phyloP scores from a whole-genome alignment of 2,888 invertebrate species.

The Agrotis exclamationis region DNA sequence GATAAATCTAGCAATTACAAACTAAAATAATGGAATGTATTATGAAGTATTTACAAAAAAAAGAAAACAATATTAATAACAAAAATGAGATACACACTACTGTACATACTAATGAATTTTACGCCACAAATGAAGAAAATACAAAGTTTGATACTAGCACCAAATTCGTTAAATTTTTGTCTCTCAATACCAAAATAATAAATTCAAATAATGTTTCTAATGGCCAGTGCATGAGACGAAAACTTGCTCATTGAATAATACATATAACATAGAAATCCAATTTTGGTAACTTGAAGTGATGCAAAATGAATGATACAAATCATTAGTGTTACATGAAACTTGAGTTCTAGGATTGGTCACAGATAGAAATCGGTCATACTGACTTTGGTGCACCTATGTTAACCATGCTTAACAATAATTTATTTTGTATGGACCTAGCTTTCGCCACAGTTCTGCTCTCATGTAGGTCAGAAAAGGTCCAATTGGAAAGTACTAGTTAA shows the following conservation, averaged over 20 bases:
- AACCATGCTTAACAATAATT: not conserved
- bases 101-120: slow-evolving; percentile 58
- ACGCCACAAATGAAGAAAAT: slow-evolving; percentile 46
- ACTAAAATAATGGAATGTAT: slow-evolving; percentile 79
- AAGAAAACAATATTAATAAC: slow-evolving; percentile 64
- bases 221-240: slow-evolving; percentile 32
- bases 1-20: slow-evolving; percentile 51
- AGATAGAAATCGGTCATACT: slow-evolving; percentile 22
- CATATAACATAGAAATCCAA: slow-evolving; percentile 23
- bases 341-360: not conserved
- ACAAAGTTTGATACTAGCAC: slow-evolving; percentile 75
- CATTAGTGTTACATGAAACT: slow-evolving; percentile 3
- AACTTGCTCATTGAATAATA: slow-evolving; percentile 29
- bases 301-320: not conserved
- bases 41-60: slow-evolving; percentile 75
- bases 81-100: slow-evolving; percentile 63
- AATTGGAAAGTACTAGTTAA: too few species aligned
- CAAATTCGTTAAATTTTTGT: slow-evolving; percentile 67
- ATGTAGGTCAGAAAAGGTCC: too few species aligned
- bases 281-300: slow-evolving; percentile 35
- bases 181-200: slow-evolving; percentile 66
- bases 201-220: slow-evolving; percentile 67
- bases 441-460: too few species aligned
- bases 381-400: slow-evolving; percentile 1
- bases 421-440: not conserved